Evolutionary conservation across 2,113 vertebrate species (phyloP), one percentile per base, ranked within the genome.

Genomic region (Apeltes quadracus): DNA sequence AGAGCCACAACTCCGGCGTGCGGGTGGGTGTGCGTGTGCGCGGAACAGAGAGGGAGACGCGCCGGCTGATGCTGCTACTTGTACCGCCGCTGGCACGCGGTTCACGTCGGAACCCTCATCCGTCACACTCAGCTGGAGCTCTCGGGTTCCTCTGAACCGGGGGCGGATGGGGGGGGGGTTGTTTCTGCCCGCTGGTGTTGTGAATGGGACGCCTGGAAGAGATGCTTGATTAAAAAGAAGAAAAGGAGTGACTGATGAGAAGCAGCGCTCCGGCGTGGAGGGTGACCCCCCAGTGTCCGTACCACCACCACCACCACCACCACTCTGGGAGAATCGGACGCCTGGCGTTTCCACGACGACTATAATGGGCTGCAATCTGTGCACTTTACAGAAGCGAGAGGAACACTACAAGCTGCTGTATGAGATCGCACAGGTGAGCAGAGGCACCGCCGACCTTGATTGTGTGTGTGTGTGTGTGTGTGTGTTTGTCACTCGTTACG

Each of bases 351-450:
- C 90, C 87, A 92, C 93, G 89, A 94, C 93, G 85, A 90, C 93
- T 95, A 98, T 93, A 94, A 99, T 99, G 97, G 97, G 97, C 95
- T 99, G 97, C 96, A 98, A 97, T 97, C 94, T 99, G 93, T 99
- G 97, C 94, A 96, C 96, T 95, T 96, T 99, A 93, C 97, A 96
- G 95, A 98, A 98, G 94, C 95, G 96, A 95, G 97, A 99, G 91
- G 97, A 99, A 87, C 96, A 97, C 94, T 99, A 99, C 95, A 98
- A 96, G 96, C 95, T 98, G 93, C 96, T 99, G 63, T 99, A 99
- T 90, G 97, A 99, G 96, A 97, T 99, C 94, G 95, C 96, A 89
- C 97, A 99, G 97, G 97, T 99, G 95, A 98, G 97, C 63, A 9
- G 70, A 69, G 57, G 53, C 77, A 74, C 55, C 41, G 72, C 48